Base-by-base conservation (phyloP, 2,888 invertebrate genomes). In the Drosophila phalerata region DNA sequence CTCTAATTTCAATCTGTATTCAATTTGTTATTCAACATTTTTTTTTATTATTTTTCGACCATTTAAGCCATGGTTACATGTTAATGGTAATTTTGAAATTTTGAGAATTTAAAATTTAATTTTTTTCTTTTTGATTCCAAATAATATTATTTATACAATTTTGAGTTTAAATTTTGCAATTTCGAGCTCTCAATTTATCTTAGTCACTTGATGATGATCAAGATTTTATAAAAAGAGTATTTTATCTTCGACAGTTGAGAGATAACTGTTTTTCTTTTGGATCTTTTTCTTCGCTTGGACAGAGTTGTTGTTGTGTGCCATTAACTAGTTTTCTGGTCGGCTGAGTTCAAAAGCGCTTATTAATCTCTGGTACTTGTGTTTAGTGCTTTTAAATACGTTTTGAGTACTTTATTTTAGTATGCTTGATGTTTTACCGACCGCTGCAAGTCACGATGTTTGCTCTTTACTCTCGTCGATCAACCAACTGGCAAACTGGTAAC, bases 311-410 rank as follows among this genome's bases (percentile, higher is more conserved):
- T 45, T 60, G 51, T 63, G 79, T 74, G 73, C 78, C 75, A 87
- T 89, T 85, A 90, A 90, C 87, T 86, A 88, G 89, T 91, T 90
- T 90, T 89, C 89, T 90, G 89, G 90, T 90, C 91, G 91, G 91
- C 83, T 81, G 89, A 91, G 82, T 91, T 91, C 91, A 91, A 91
- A 91, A 87, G 83, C 90, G 80, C 87, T 91, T 91, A 90, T 88
- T 91, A 91, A 91, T 90, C 90, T 89, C 77, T 85, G 81, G 88
- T 89, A 89, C 85, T 90, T 86, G 85, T 84, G 83, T 84, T 87
- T 89, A 85, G 85, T 88, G 82, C 84, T 87, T 91, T 85, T 85
- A 81, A 91, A 90, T 88, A 90, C 77, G 81, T 88, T 88, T 90
- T 90, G 90, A 91, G 88, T 87, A 90, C 90, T 90, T 89, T 80